A percentile compares a stretch with the other conserved stretches of the same genome.
phyloP scores from a whole-genome alignment of 2,888 invertebrate genomes.

The Enoplolaimus lenunculus region DNA sequence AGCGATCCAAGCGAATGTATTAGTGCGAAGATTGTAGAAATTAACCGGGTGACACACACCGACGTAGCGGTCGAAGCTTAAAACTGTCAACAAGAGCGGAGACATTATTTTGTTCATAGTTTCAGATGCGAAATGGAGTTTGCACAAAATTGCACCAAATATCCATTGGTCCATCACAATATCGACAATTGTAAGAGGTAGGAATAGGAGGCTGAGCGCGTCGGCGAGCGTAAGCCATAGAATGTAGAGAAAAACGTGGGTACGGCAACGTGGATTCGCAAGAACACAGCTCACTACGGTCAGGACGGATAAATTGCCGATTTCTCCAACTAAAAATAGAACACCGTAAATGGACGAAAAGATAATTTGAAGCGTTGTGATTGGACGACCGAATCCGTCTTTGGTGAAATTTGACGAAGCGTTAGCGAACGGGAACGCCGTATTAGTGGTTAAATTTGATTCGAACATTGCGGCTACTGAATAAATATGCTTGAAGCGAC shows the following conservation, averaged over 20 bases:
- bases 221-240: constrained; percentile 35
- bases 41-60: constrained; percentile 26
- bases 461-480: too few species aligned
- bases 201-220: constrained; percentile 31
- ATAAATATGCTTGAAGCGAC: too few species aligned
- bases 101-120: constrained; percentile 34
- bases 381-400: neutral
- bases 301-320: neutral
- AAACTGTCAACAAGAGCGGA: constrained; percentile 34
- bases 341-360: neutral
- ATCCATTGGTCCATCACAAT: constrained; percentile 31
- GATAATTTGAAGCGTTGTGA: neutral
- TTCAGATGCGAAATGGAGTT: constrained; percentile 32
- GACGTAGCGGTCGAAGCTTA: constrained; percentile 32
- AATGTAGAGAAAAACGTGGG: constrained; percentile 28
- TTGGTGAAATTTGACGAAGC: neutral
- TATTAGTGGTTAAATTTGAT: too few species aligned
- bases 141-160: constrained; percentile 31
- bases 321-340: neutral
- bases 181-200: constrained; percentile 34
- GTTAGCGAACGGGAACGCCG: too few species aligned
- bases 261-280: neutral
- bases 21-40: constrained; percentile 10
- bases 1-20: neutral
- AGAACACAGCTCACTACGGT: neutral